Evolutionary conservation across 1,140 invertebrate genomes (phyloP), one percentile per base, ranked within the genome.

Genomic region (Parasteatoda tepidariorum): DNA sequence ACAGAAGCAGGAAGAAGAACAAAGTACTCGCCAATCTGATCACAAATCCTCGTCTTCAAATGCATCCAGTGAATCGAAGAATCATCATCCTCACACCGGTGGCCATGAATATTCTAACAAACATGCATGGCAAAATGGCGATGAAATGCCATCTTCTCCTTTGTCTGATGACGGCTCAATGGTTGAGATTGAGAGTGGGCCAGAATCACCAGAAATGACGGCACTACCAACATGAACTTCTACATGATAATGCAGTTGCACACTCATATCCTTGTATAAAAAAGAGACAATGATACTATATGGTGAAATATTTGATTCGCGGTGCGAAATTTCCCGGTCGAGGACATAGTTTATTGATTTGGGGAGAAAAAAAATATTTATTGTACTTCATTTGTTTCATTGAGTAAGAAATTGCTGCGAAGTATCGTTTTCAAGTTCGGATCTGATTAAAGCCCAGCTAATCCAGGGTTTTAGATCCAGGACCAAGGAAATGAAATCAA

Each of bases 1-100:
- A 71, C 96, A 97, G 93, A 96, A 98, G 89, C 95, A 97, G 87
- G 97, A 98, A 88, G 96, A 97, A 87, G 95, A 96, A 87, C 94
- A 88, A 92, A 81, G 26, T n/a, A 76, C 6, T n/a, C 34, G 81
- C 6, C 81, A 83, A 13, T 54, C 57, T 0, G 68, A 83, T 30
- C 34, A 64, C 34, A 64, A 73, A 7, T 64, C 57, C 7, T 28
- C 48, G n/a, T 55, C 68, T 2, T 73, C 70, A 22, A n/a, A 22
- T 6, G 13, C 38, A 11, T 71, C 68, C 7, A 54, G 66, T 3
- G 70, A 74, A 5, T 55, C 57, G 0, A 74, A 66, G 30, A 28
- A 74, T 13, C 81, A 73, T 24, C 28, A 62, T n/a, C 34, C 74
- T 15, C 74, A 74, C 55, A 33, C 75, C 3, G 67, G 67, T 26